These are phyloP conservation scores for Syngnathus typhle DNA, from an alignment of 2,113 vertebrate genomes.

Conservation along the genomic window DNA sequence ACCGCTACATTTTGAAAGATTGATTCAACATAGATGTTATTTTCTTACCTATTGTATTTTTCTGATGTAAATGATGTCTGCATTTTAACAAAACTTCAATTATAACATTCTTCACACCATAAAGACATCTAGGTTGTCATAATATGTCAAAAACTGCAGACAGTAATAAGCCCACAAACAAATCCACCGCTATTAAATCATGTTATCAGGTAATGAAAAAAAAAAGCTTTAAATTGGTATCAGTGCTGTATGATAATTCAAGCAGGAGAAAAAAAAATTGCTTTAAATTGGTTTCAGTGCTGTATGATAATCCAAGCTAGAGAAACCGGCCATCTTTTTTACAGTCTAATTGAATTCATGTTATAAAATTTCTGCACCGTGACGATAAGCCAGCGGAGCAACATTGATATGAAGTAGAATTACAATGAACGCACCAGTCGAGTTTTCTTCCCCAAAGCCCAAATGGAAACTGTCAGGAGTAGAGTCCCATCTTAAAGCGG, in stretches of 20 bases:
- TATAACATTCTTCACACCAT: not conserved
- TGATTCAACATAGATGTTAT: not conserved
- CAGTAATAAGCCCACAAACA: not conserved
- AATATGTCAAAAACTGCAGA: not conserved
- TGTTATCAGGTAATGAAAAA: not conserved
- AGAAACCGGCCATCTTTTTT: not conserved
- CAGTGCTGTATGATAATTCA: not conserved
- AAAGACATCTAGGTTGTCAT: not conserved
- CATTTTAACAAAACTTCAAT: not conserved
- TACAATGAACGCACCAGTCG: conserved; percentile 12
- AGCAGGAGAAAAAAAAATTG: too few species aligned
- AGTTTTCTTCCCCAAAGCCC: conserved; percentile 34
- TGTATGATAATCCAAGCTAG: not conserved
- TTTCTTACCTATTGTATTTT: not conserved
- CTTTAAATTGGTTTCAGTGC: conserved; percentile 2
- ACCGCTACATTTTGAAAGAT: not conserved
- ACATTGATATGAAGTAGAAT: conserved; percentile 24
- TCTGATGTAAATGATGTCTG: not conserved
- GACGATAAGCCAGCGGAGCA: not conserved
- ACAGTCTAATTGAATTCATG: not conserved
- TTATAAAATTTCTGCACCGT: not conserved
- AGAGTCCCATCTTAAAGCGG: conserved; percentile 3
- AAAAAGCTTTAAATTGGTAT: not conserved
- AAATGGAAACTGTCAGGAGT: conserved; percentile 17
- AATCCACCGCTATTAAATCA: not conserved